These are phyloP conservation scores for Sebastes matsubarae DNA, from an alignment of 2,797 vertebrate species.

Conservation along the genomic window DNA sequence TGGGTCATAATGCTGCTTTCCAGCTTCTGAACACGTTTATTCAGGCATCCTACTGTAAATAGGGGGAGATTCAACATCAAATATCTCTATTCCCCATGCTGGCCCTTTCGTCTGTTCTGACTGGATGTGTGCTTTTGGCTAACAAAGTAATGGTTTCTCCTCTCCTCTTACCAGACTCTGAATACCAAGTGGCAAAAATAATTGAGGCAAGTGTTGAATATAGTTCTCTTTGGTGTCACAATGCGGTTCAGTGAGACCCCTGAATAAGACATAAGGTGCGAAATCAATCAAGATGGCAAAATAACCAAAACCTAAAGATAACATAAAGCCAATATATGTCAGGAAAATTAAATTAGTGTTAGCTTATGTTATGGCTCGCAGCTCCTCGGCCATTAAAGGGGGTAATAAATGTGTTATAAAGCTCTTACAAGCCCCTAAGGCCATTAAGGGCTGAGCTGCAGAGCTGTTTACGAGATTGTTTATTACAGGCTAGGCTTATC, in stretches of 20 bases:
- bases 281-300: conserved; percentile 63
- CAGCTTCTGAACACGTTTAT: conserved; percentile 81
- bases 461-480: conserved; percentile 83
- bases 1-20: conserved; percentile 80
- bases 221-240: conserved; percentile 55
- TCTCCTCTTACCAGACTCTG: conserved; percentile 59
- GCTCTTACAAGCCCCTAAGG: conserved; percentile 80
- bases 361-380: conserved; percentile 72
- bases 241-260: conserved; percentile 23
- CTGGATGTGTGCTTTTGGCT: conserved; percentile 78
- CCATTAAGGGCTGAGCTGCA: conserved; percentile 76
- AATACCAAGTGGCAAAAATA: conserved; percentile 76
- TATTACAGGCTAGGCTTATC: conserved; percentile 81
- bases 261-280: conserved; percentile 18
- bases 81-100: conserved; percentile 80
- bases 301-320: conserved; percentile 70
- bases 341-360: conserved; percentile 72
- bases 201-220: conserved; percentile 64
- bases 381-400: conserved; percentile 75
- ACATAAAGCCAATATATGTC: conserved; percentile 70
- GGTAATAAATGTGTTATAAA: conserved; percentile 85
- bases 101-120: conserved; percentile 77
- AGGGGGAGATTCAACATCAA: conserved; percentile 82
- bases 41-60: conserved; percentile 82
- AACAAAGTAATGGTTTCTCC: conserved; percentile 77